A percentile compares a stretch with the other conserved stretches of the same genome.
These are phyloP conservation scores for Didymodactylos carnosus DNA, from an alignment of 2,888 invertebrate species.

Conservation along the genomic window DNA sequence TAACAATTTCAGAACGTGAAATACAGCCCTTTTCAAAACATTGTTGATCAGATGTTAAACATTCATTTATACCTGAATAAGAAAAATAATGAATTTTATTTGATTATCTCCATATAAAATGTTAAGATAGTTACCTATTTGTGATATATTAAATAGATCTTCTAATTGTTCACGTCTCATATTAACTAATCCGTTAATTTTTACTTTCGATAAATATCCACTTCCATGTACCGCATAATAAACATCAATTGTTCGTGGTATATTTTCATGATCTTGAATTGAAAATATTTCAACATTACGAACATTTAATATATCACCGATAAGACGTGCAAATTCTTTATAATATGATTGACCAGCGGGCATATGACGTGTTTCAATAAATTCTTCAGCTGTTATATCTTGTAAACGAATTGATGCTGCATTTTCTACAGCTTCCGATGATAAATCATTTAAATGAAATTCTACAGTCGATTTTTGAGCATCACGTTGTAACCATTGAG, in stretches of 20 bases:
- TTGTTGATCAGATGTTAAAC: constrained; percentile 16
- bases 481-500: neutral
- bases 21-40: constrained; percentile 59
- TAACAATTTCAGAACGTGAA: constrained; percentile 51
- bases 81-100: too few relatives aligned
- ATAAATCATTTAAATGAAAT: constrained; percentile 75
- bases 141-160: neutral
- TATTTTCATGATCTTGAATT: constrained; percentile 45
- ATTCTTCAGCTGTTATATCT: constrained; percentile 84
- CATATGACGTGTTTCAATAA: constrained; percentile 41
- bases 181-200: constrained; percentile 69
- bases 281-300: constrained; percentile 89
- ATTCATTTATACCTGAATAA: constrained; percentile 45
- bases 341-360: constrained; percentile 15
- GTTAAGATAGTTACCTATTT: neutral
- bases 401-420: constrained; percentile 65
- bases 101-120: too few relatives aligned
- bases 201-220: neutral
- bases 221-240: constrained; percentile 72
- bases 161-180: constrained; percentile 60
- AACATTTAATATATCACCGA: constrained; percentile 48
- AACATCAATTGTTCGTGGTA: constrained; percentile 46
- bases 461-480: constrained; percentile 59
- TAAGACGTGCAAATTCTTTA: neutral
- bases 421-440: constrained; percentile 79